Base-by-base conservation (phyloP, 2,113 vertebrate genomes). In the Cyprinodon tularosa region DNA sequence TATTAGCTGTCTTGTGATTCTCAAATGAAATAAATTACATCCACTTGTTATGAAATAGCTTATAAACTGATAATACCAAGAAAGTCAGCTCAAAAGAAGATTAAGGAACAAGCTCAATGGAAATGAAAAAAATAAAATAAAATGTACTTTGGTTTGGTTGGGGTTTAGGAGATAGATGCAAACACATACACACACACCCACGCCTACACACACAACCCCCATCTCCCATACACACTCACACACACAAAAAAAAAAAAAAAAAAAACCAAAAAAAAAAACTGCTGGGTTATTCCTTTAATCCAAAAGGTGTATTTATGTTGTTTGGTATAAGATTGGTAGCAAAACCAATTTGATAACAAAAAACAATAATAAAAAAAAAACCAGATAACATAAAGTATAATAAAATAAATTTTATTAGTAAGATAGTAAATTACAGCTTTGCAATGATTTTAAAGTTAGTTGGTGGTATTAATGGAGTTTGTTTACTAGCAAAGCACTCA, bases 71-170 rank as follows among this genome's bases (percentile, higher is more conserved):
- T 42, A 39, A 39, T 47, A n/a, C 14, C 48, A 62, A 39, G 15
- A 59, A 45, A 70, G 12, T 68, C 71, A 62, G 61, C 79, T 84
- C 75, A 84, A 39, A 80, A 69, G 66, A 69, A 76, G 80, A 29
- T 63, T 76, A 83, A 71, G 82, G 68, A 76, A 65, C 67, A 75
- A 12, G 72, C 61, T 62, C 74, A 63, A 73, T 75, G 59, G 67
- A 67, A 7, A 53, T 68, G 76, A 82, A 79, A 76, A 89, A 65
- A n/a, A 40, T 3, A 62, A 68, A 76, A 88, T 20, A 60, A 78
- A 53, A 88, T 87, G 84, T 78, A 91, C 93, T 94, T 94, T 94
- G 94, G 92, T 88, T 94, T 91, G 85, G 79, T 87, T 74, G 84
- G 86, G 84, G 59, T 62, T 48, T 62, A 80, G 62, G 76, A 45